phyloP scores from a whole-genome alignment of 2,797 vertebrate genomes.

The Molossus molossus region DNA sequence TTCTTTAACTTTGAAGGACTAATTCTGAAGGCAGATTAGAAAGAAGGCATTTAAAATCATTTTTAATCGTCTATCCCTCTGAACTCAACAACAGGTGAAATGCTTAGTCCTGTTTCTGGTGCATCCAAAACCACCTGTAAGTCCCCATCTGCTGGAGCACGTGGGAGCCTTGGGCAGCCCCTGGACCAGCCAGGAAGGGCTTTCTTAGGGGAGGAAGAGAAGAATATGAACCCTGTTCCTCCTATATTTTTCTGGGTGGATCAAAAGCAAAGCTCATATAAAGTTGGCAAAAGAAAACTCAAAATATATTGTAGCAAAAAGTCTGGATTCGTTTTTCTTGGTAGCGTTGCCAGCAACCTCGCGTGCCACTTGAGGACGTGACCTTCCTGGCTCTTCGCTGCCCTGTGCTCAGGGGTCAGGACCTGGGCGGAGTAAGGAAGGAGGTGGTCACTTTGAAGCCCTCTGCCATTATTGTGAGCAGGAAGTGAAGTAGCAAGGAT shows the following conservation, averaged over 20 bases:
- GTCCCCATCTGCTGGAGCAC: neutral
- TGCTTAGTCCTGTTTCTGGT: neutral
- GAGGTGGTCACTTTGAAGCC: conserved; percentile 50
- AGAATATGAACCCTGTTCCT: conserved; percentile 40
- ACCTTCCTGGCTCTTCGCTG: conserved; percentile 13
- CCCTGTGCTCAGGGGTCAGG: conserved; percentile 5
- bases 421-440: conserved; percentile 67
- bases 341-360: conserved; percentile 35
- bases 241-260: conserved; percentile 69
- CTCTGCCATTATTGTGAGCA: conserved; percentile 43
- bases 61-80: conserved; percentile 31
- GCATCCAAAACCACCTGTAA: neutral
- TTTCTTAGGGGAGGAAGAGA: neutral
- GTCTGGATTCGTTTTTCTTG: conserved; percentile 43
- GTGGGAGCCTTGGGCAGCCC: neutral
- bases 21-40: conserved; percentile 5
- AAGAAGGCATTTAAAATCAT: neutral
- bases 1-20: conserved; percentile 16
- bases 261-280: conserved; percentile 72
- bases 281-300: conserved; percentile 73
- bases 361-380: neutral
- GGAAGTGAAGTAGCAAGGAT: conserved; percentile 69
- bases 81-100: neutral
- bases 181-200: neutral
- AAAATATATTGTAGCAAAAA: conserved; percentile 56